These are phyloP conservation scores for Adelognathus sp. DNA, from an alignment of 2,888 invertebrate genomes.

Conservation along the genomic window DNA sequence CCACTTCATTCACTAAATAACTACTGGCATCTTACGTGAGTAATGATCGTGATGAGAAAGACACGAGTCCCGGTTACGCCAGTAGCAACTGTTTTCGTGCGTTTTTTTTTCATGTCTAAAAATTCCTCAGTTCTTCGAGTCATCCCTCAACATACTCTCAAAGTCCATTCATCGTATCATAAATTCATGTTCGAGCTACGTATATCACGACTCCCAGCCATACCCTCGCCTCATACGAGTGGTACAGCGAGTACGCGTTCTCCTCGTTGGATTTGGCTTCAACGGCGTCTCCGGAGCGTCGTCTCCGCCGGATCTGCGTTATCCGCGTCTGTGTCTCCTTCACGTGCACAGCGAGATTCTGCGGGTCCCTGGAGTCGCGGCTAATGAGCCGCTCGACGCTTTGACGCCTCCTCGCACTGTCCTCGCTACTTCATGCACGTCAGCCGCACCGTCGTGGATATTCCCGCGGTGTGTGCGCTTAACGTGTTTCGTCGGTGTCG, in stretches of 20 bases:
- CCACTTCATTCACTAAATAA: no score
- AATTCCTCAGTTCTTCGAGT: no score
- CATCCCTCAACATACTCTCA: no score
- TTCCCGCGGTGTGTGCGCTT: slow-evolving; percentile 8
- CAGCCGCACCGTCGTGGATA: slow-evolving; percentile 43
- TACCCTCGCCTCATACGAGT: no score
- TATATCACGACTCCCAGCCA: no score
- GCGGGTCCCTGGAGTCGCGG: slow-evolving; percentile 27
- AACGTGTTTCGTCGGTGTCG: slow-evolving; percentile 7
- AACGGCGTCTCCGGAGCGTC: slow-evolving; percentile 29
- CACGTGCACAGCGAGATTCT: neutral
- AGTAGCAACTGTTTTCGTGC: no score
- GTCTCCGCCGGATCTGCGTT: slow-evolving; percentile 29
- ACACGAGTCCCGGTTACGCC: no score
- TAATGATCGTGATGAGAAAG: no score
- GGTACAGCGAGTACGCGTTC: neutral
- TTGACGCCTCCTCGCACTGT: slow-evolving; percentile 57
- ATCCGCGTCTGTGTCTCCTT: slow-evolving; percentile 8
- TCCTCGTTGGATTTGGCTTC: slow-evolving; percentile 3
- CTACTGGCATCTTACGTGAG: no score
- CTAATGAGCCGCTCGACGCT: slow-evolving; percentile 60
- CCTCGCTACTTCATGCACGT: slow-evolving; percentile 56
- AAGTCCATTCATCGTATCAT: no score
- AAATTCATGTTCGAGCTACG: no score
- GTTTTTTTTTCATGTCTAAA: no score